phyloP scores from a whole-genome alignment of 2,888 invertebrate genomes.

The Epinotia demarniana region DNA sequence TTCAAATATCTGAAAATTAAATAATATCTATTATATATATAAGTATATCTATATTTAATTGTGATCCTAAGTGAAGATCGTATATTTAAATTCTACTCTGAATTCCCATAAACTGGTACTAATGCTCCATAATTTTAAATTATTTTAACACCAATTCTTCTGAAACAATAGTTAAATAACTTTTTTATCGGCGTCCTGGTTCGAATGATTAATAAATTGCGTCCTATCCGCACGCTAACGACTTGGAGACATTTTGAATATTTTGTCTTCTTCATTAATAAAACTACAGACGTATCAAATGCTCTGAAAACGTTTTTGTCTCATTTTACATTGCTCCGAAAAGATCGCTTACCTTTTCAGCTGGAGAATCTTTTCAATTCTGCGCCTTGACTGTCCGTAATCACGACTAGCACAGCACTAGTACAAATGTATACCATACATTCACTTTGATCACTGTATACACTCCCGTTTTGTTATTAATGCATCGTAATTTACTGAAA shows the following conservation, averaged over 20 bases:
- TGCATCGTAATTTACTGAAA: slow-evolving; percentile 58
- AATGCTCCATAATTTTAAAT: slow-evolving; percentile 35
- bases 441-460: slow-evolving; percentile 43
- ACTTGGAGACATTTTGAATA: slow-evolving; percentile 52
- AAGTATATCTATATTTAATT: too few relatives aligned
- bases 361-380: slow-evolving; percentile 47
- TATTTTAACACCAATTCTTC: slow-evolving; percentile 46
- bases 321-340: background rate
- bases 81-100: background rate
- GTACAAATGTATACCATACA: slow-evolving; percentile 22
- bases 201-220: slow-evolving; percentile 54
- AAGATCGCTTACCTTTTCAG: slow-evolving; percentile 54
- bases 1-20: too few relatives aligned
- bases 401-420: slow-evolving; percentile 39
- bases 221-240: slow-evolving; percentile 31
- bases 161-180: slow-evolving; percentile 50
- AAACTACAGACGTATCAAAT: slow-evolving; percentile 28
- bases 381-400: slow-evolving; percentile 26
- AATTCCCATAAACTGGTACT: background rate
- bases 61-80: too few relatives aligned
- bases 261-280: slow-evolving; percentile 37
- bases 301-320: slow-evolving; percentile 7
- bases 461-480: slow-evolving; percentile 41
- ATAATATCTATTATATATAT: too few relatives aligned
- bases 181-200: slow-evolving; percentile 53